Evolutionary conservation across 2,797 vertebrate species (phyloP).

Genomic region (Macroramphosus scolopax): DNA sequence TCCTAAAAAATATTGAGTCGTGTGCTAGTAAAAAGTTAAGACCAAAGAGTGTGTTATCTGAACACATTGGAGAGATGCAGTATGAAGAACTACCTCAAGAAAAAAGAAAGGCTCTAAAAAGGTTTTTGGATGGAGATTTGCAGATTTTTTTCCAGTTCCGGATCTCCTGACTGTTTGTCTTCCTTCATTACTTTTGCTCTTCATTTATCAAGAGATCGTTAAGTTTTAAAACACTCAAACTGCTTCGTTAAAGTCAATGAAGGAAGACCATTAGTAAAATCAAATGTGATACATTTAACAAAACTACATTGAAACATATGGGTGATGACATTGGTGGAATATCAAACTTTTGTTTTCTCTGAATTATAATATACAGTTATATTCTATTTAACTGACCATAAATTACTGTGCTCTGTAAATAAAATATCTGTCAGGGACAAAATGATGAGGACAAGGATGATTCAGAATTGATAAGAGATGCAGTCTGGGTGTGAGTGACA

Average conservation of each 20-base stretch:
- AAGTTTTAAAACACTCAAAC: constrained; percentile 20
- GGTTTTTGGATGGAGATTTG: constrained; percentile 5
- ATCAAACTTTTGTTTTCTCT: constrained; percentile 14
- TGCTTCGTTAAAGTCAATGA: constrained; percentile 30
- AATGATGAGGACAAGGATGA: constrained; percentile 65
- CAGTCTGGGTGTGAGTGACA: constrained; percentile 82
- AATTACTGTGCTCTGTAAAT: constrained; percentile 29
- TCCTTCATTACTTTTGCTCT: constrained; percentile 39
- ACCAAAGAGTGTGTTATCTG: constrained; percentile 36
- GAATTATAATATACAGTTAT: constrained; percentile 9
- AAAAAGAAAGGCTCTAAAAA: constrained; percentile 12
- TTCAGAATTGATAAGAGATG: constrained; percentile 79
- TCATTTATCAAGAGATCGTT: constrained; percentile 22
- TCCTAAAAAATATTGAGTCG: constrained; percentile 69
- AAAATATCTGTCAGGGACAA: constrained; percentile 50
- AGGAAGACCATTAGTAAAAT: too few relatives aligned
- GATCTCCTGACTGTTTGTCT: constrained; percentile 27
- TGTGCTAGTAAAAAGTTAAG: constrained; percentile 72
- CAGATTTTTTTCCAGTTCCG: constrained; percentile 17
- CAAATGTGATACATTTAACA: too few relatives aligned
- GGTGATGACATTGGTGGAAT: constrained; percentile 15
- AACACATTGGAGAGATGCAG: constrained; percentile 22
- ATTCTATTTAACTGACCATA: constrained; percentile 15
- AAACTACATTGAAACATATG: too few relatives aligned
- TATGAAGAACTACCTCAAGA: constrained; percentile 20